A percentile compares a stretch with the other conserved stretches of the same genome.
These are phyloP conservation scores for Mobula hypostoma DNA, from an alignment of 2,113 vertebrate genomes.

Conservation along the genomic window DNA sequence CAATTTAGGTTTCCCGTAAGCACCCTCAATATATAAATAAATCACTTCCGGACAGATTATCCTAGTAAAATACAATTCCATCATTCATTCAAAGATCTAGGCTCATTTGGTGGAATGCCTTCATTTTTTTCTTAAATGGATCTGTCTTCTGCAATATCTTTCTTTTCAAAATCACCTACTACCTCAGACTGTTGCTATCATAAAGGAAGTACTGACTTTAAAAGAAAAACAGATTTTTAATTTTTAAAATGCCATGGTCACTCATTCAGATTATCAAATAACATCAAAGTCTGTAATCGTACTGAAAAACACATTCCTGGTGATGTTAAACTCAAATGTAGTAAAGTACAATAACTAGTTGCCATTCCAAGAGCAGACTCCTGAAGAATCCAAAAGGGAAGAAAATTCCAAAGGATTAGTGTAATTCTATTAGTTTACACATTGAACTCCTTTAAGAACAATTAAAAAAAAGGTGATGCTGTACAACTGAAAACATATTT, in stretches of 20 bases:
- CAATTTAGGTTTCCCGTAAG: too few relatives aligned
- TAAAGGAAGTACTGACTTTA: too few relatives aligned
- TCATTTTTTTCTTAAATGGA: too few relatives aligned
- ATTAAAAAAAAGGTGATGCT: not conserved
- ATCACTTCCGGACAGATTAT: too few relatives aligned
- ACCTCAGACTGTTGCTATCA: too few relatives aligned
- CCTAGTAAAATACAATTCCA: too few relatives aligned
- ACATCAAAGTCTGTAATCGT: not conserved
- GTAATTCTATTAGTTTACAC: not conserved
- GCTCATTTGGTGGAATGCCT: too few relatives aligned
- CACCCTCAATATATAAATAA: too few relatives aligned
- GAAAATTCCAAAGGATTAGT: not conserved
- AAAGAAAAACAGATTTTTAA: too few relatives aligned
- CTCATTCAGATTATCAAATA: not conserved
- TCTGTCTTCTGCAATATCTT: too few relatives aligned
- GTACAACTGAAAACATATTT: not conserved
- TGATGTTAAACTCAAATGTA: not conserved
- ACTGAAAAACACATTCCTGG: not conserved
- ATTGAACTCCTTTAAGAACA: not conserved
- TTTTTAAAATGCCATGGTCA: not conserved
- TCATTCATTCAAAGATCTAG: too few relatives aligned
- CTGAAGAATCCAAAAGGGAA: not conserved
- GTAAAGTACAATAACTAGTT: not conserved
- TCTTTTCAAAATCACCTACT: too few relatives aligned
- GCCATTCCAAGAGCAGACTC: not conserved